Conservation (phyloP, 2,113 vertebrate species). For the Cebus imitator region DNA sequence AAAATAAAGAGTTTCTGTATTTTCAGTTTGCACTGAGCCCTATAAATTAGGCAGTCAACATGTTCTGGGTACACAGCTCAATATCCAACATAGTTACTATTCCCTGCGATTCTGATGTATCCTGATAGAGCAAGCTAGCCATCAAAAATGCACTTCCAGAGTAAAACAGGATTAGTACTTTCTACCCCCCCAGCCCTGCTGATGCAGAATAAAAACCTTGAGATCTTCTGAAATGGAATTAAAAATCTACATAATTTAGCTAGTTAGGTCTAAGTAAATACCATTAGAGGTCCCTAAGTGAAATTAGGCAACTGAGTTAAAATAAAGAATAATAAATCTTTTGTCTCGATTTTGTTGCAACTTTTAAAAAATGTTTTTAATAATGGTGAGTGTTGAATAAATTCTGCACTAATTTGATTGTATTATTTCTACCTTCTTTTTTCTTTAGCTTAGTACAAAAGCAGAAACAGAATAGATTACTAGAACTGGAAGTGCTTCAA, state of each 20-base stretch:
- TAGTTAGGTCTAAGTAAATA: constrained; percentile 30
- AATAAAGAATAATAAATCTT: neutral
- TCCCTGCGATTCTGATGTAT: neutral
- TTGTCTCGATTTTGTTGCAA: neutral
- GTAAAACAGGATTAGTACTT: neutral
- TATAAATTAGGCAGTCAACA: accelerated
- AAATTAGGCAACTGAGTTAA: constrained; percentile 50
- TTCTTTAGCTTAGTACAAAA: neutral
- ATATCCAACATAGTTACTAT: neutral
- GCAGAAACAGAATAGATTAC: neutral
- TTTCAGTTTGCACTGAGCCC: neutral
- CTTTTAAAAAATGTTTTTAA: neutral
- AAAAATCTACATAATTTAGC: constrained; percentile 16
- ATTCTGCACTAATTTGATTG: neutral
- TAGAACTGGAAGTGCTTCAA: neutral
- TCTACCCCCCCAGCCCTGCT: neutral
- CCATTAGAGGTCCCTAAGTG: constrained; percentile 16
- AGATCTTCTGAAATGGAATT: constrained; percentile 5
- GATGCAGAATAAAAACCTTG: neutral
- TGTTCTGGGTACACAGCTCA: neutral
- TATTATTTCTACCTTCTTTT: neutral
- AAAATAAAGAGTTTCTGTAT: neutral
- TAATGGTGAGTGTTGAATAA: neutral
- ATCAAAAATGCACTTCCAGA: neutral
- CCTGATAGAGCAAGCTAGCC: neutral